A percentile compares a stretch with the other conserved stretches of the same genome.
Evolutionary conservation across 2,113 vertebrate genomes (phyloP).

Genomic region (Platichthys stellatus): DNA sequence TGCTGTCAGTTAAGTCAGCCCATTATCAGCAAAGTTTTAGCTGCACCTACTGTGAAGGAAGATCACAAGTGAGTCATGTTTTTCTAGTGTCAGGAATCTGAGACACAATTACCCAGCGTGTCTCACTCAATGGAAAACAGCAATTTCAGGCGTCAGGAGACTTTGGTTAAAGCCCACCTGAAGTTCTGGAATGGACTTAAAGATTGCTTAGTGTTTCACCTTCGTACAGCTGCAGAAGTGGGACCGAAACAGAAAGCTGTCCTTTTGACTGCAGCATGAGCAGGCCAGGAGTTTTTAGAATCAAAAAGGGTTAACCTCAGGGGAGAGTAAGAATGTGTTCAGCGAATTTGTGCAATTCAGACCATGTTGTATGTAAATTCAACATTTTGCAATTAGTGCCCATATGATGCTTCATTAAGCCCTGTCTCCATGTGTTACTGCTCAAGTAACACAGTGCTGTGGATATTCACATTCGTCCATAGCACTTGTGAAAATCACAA

Average conservation of each 20-base stretch:
- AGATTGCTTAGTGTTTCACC: too few species aligned
- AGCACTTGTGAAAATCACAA: neutral
- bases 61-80: neutral
- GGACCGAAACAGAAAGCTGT: too few species aligned
- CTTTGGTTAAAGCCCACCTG: neutral
- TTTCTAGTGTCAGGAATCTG: neutral
- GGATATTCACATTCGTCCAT: neutral
- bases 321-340: too few species aligned
- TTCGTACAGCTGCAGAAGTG: too few species aligned
- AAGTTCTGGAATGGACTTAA: too few species aligned
- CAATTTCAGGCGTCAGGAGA: neutral
- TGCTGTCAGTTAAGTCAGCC: conserved; percentile 22
- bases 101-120: conserved; percentile 12
- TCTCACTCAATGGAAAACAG: conserved; percentile 6
- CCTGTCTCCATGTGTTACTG: neutral
- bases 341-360: too few species aligned
- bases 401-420: neutral
- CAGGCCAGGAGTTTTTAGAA: too few species aligned
- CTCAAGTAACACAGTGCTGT: neutral
- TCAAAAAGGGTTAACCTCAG: too few species aligned
- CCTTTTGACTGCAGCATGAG: too few species aligned
- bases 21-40: neutral
- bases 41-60: neutral
- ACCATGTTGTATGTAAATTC: too few species aligned
- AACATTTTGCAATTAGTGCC: neutral